Base-by-base conservation (phyloP, 2,888 invertebrate genomes). In the Meta bourneti region DNA sequence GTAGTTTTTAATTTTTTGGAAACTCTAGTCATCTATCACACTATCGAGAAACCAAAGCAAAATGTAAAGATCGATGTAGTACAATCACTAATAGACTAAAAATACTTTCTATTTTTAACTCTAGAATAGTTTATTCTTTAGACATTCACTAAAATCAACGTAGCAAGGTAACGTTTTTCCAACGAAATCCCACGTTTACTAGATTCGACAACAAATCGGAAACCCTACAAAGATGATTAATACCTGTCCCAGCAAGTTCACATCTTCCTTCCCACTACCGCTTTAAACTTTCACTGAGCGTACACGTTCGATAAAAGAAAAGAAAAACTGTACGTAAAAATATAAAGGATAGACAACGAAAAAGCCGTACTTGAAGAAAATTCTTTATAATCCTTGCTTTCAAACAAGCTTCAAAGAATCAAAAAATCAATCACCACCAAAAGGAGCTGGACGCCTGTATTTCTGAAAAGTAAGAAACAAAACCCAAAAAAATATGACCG, bases 401-500 rank as follows among this genome's bases (percentile, higher is more conserved):
- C 79, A 61, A 79, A 20, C 69, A 61, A 79, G 78, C n/a, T 34
- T 61, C 54, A 16, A 20, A 61, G 61, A 79, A 61, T 1, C 34
- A 34, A 79, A 79, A 79, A 79, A 79, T 79, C 79, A 79, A 79
- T 79, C 79, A 20, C 52, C 20, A n/a, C 9, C 16, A 20, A 8
- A 61, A 61, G 61, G 20, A 48, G n/a, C 77, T n/a, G 7, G 48
- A 49, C 49, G 77, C 16, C 78, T 13, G 11, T 48, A 49, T 70
- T 79, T 19, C 52, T 79, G 52, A 20, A 52, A 54, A 34, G n/a
- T 79, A 48, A 69, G 20, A 69, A 20, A 70, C n/a, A n/a, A n/a
- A 81, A 81, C 48, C 49, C 70, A 69, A 69, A 80, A 74, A 88
- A 80, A 61, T 34, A 51, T 88, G 81, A 81, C n/a, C 72, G 70